Conservation (phyloP, 2,797 vertebrate genomes). For the Esox lucius region DNA sequence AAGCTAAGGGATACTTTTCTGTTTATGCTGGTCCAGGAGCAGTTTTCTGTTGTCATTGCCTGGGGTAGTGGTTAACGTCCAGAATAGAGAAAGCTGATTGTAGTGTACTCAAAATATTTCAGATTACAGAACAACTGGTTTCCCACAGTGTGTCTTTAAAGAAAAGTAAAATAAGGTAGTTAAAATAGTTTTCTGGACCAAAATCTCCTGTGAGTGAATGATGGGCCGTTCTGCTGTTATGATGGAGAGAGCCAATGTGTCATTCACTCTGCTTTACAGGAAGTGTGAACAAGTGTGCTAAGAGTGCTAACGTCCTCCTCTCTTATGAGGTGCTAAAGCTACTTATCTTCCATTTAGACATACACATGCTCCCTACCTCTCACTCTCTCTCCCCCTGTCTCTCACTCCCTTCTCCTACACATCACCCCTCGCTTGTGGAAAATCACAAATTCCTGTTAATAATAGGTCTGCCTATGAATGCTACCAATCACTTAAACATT, state of each 20-base stretch:
- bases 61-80: neutral
- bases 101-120: neutral
- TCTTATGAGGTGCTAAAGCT: slow-evolving; percentile 2
- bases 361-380: slow-evolving; percentile 3
- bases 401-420: slow-evolving; percentile 39
- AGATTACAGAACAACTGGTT: too few relatives aligned
- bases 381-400: slow-evolving; percentile 25
- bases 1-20: neutral
- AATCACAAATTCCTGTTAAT: neutral
- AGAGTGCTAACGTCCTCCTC: slow-evolving; percentile 51
- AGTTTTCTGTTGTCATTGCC: neutral
- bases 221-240: slow-evolving; percentile 5
- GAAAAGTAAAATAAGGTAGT: neutral
- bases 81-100: neutral
- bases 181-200: slow-evolving; percentile 23
- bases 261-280: slow-evolving; percentile 18
- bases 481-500: neutral
- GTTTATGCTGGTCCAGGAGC: neutral
- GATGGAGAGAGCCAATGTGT: slow-evolving; percentile 38
- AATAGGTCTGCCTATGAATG: neutral
- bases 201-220: slow-evolving; percentile 22
- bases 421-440: neutral
- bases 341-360: slow-evolving; percentile 46
- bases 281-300: slow-evolving; percentile 61
- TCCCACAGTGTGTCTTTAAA: too few relatives aligned